These are phyloP conservation scores for Entomobrya proxima DNA, from an alignment of 2,888 invertebrate genomes.

Conservation along the genomic window DNA sequence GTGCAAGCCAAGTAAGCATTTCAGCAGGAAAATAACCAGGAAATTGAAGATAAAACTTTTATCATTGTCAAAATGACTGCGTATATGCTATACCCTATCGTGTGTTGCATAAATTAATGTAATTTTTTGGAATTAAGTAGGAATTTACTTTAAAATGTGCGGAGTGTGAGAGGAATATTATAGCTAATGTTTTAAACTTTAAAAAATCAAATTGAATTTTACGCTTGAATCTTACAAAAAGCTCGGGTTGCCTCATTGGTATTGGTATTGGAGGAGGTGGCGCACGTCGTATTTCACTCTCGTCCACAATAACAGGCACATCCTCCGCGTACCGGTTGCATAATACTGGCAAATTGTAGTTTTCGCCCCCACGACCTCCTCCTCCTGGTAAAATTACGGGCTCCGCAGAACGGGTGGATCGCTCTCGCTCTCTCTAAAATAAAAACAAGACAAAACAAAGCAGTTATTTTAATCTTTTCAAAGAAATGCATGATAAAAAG, in stretches of 20 bases:
- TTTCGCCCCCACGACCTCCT: constrained; percentile 47
- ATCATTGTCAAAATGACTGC: too few species aligned
- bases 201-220: too few species aligned
- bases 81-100: too few species aligned
- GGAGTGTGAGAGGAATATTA: too few species aligned
- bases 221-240: constrained; percentile 62
- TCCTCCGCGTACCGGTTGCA: constrained; percentile 75
- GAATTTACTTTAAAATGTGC: too few species aligned
- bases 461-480: not conserved
- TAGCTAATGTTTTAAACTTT: too few species aligned
- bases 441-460: not conserved
- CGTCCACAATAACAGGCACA: constrained; percentile 64
- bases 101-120: not conserved
- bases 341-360: constrained; percentile 69
- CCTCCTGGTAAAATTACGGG: constrained; percentile 65
- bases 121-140: too few species aligned
- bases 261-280: constrained; percentile 47
- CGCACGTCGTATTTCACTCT: constrained; percentile 57
- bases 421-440: constrained; percentile 28
- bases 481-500: too few species aligned
- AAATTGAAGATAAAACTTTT: too few species aligned
- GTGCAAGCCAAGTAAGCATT: too few species aligned
- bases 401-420: constrained; percentile 73
- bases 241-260: constrained; percentile 47
- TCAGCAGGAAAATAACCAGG: too few species aligned